phyloP scores from a whole-genome alignment of 2,888 invertebrate species.

The Papilio gigon region DNA sequence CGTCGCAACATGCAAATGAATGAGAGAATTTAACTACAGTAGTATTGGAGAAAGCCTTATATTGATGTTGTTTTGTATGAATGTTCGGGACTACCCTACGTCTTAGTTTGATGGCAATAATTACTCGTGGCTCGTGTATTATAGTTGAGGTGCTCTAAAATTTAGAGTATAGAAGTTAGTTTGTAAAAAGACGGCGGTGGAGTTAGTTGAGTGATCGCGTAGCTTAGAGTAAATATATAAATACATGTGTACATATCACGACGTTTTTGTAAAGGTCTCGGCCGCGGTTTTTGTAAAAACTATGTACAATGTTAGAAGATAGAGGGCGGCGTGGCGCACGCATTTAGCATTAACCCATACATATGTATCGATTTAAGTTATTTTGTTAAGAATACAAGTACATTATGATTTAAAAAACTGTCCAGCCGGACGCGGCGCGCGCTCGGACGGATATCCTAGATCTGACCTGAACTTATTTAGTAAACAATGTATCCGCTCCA shows the following conservation, averaged over 20 bases:
- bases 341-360: constrained; percentile 66
- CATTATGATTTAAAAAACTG: constrained; percentile 47
- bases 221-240: constrained; percentile 57
- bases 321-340: constrained; percentile 44
- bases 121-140: constrained; percentile 47
- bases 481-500: neutral
- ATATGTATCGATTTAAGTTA: constrained; percentile 50
- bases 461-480: constrained; percentile 49
- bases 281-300: constrained; percentile 63
- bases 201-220: constrained; percentile 59
- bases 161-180: constrained; percentile 66
- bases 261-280: constrained; percentile 61
- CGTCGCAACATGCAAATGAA: constrained; percentile 64
- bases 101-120: constrained; percentile 55
- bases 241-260: constrained; percentile 76
- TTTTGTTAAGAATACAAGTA: constrained; percentile 47
- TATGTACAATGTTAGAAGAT: constrained; percentile 57
- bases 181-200: constrained; percentile 57
- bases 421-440: constrained; percentile 67
- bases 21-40: constrained; percentile 60
- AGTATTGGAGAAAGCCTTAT: constrained; percentile 50
- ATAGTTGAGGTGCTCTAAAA: constrained; percentile 68
- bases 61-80: constrained; percentile 48
- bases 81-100: constrained; percentile 17
- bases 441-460: constrained; percentile 61